Base-by-base conservation (phyloP, 2,113 vertebrate genomes). In the Merops nubicus region DNA sequence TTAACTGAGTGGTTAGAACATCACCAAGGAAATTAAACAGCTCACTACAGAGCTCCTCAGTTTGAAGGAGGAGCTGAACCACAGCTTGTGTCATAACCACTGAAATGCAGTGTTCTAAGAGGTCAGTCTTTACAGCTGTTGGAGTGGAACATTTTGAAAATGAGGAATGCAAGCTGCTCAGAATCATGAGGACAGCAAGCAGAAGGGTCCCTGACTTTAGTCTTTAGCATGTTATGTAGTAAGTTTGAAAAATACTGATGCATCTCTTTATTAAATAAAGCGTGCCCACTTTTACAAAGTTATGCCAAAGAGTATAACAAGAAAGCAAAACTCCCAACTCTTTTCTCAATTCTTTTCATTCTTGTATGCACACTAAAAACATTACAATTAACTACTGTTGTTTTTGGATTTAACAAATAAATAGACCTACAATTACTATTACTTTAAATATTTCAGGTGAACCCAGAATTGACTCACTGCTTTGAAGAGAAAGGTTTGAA, bases 401-500 rank as follows among this genome's bases (percentile, higher is more conserved):
- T 73, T 88, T 70, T n/a, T 76, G 91, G 82, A 75, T 77, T 42
- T 3, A 0, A 65, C 63, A 83, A 77, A n/a, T 43, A 69, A 88
- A n/a, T 57, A 64, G 47, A 85, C 63, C 43, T 54, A 20, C 23
- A 43, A 9, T 65, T 62, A 36, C 59, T 90, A 18, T 8, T 69
- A 53, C 91, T 96, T 92, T 87, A 63, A 57, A 76, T 50, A 67
- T 96, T 96, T 81, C 89, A 98, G 98, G 98, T 98, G 86, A 98
- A 98, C 80, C 98, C 98, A 48, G 96, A 97, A 53, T 43, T 98
- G 81, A 96, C 95, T 93, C 90, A 85, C 33, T 95, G 93, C 75
- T 98, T 98, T 96, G 98, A 98, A 97, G 95, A 98, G 78, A 97
- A 97, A 80, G 98, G 98, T 84, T 98, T 98, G 82, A 97, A 89